phyloP scores from a whole-genome alignment of 1,140 invertebrate genomes.

The Pentalonia nigronervosa region DNA sequence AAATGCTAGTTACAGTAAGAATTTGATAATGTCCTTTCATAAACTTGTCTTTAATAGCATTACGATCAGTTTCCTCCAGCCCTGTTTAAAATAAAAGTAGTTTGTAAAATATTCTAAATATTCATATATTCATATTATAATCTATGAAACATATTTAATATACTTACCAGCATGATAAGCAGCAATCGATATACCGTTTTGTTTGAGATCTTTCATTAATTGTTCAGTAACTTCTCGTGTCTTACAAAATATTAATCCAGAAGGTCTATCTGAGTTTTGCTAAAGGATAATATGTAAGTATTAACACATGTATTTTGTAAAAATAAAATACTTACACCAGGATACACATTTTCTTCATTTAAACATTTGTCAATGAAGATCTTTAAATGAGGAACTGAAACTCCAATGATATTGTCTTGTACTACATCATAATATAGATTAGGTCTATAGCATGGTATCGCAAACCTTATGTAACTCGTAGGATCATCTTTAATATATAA shows the following conservation, averaged over 20 bases:
- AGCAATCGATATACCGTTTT: constrained; percentile 68
- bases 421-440: constrained; percentile 77
- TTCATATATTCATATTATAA: not conserved
- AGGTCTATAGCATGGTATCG: constrained; percentile 70
- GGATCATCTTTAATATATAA: constrained; percentile 68
- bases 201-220: constrained; percentile 68
- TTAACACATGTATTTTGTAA: not conserved
- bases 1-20: constrained; percentile 73
- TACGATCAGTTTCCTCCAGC: constrained; percentile 66
- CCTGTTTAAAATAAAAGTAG: constrained; percentile 63
- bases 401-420: constrained; percentile 81
- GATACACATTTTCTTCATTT: constrained; percentile 58
- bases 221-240: constrained; percentile 72
- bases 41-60: constrained; percentile 72
- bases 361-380: constrained; percentile 72
- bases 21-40: constrained; percentile 71
- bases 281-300: not conserved
- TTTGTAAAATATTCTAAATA: not conserved
- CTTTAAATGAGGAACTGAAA: constrained; percentile 80
- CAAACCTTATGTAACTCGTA: constrained; percentile 65
- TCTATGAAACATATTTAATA: not conserved
- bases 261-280: constrained; percentile 63
- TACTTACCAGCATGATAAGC: constrained; percentile 72
- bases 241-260: constrained; percentile 76
- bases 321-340: not conserved